Percentiles rank a stretch among this genome's conserved stretches.
These are phyloP conservation scores for Actinopyga echinites DNA, from an alignment of 53 echinoderm and acorn worm genomes.

Conservation along the genomic window DNA sequence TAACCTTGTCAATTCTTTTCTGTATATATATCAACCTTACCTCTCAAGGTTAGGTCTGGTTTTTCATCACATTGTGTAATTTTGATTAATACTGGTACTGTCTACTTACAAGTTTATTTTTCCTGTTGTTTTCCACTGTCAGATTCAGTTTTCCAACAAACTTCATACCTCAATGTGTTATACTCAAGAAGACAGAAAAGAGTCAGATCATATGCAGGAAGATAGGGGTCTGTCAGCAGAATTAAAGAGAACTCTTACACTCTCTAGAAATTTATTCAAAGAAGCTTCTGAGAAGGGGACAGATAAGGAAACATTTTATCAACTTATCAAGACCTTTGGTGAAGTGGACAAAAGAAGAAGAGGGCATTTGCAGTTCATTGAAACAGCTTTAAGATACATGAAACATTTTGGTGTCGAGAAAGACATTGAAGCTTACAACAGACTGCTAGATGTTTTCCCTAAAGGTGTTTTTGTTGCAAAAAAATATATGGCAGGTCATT, in stretches of 20 bases:
- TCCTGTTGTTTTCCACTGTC: background rate
- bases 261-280: constrained; percentile 23
- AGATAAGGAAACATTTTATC: constrained; percentile 30
- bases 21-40: too few relatives aligned
- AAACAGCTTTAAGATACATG: constrained; percentile 87
- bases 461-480: constrained; percentile 79
- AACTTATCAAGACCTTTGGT: constrained; percentile 62
- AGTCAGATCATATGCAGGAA: background rate
- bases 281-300: constrained; percentile 5
- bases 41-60: too few relatives aligned
- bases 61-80: too few relatives aligned
- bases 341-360: constrained; percentile 80
- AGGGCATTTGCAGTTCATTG: constrained; percentile 90
- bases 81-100: too few relatives aligned
- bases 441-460: constrained; percentile 78
- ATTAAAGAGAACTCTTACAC: constrained; percentile 13
- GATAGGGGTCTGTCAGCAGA: constrained; percentile 4
- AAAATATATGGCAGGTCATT: constrained; percentile 82
- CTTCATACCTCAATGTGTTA: background rate
- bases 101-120: background rate
- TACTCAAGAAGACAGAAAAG: constrained; percentile 1
- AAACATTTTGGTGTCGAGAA: constrained; percentile 84
- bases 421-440: constrained; percentile 88
- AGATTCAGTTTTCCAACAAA: background rate
- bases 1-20: too few relatives aligned